These are phyloP conservation scores for Onthophagus sagittarius DNA, from an alignment of 2,888 invertebrate species.

Conservation along the genomic window DNA sequence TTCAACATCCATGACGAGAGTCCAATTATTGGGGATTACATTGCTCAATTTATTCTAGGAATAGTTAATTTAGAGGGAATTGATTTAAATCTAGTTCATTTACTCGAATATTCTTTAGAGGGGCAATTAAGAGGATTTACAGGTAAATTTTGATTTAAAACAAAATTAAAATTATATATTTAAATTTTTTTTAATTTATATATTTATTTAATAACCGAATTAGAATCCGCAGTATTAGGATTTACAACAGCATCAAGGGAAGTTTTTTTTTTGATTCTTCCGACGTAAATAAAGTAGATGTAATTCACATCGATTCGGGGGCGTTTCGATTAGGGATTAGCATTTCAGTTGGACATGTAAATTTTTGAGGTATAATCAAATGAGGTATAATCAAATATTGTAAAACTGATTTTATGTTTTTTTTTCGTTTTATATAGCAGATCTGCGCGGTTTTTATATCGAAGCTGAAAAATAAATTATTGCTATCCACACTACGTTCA, in stretches of 20 bases:
- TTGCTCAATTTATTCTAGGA: slow-evolving; percentile 16
- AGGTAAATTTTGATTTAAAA: slow-evolving; percentile 5
- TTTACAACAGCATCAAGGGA: slow-evolving; percentile 53
- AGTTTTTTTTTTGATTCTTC: slow-evolving; percentile 50
- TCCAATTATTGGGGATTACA: slow-evolving; percentile 9
- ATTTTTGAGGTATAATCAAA: slow-evolving; percentile 53
- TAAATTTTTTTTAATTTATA: background rate
- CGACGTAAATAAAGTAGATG: slow-evolving; percentile 60
- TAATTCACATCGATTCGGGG: slow-evolving; percentile 68
- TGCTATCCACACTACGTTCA: slow-evolving; percentile 14
- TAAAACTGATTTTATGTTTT: background rate
- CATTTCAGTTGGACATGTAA: slow-evolving; percentile 63
- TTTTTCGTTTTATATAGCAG: slow-evolving; percentile 52
- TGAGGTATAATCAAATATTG: background rate
- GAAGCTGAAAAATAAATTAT: slow-evolving; percentile 19
- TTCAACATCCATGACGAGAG: slow-evolving; percentile 3
- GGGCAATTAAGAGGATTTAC: slow-evolving; percentile 40
- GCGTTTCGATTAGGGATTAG: slow-evolving; percentile 59
- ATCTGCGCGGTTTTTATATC: slow-evolving; percentile 17
- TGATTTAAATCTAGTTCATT: slow-evolving; percentile 32
- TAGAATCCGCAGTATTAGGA: slow-evolving; percentile 60
- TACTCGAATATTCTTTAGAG: slow-evolving; percentile 43
- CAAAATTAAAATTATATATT: too few species aligned
- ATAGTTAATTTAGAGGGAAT: slow-evolving; percentile 6
- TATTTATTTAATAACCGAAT: slow-evolving; percentile 35